Evolutionary conservation across 1,140 invertebrate genomes (phyloP).

Genomic region (Cryptotermes secundus): DNA sequence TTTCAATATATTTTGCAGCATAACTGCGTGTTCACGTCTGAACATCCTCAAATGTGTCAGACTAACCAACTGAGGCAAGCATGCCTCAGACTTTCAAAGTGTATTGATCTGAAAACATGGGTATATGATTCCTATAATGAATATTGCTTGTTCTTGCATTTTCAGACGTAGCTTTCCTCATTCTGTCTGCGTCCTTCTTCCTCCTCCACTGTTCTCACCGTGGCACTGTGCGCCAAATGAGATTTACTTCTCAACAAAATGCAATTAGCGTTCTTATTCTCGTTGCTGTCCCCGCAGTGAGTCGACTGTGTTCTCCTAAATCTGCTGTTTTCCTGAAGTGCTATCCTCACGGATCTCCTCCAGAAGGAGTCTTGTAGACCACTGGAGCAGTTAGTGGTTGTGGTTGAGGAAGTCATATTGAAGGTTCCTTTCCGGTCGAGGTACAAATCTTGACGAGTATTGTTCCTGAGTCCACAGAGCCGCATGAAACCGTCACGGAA

Average conservation of each 20-base stretch:
- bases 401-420: conserved; percentile 4
- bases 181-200: not conserved
- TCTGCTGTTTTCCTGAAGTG: not conserved
- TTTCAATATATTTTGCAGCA: no score
- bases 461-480: conserved; percentile 58
- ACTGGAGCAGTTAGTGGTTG: conserved; percentile 18
- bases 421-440: conserved; percentile 25
- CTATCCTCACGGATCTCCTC: not conserved
- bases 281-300: not conserved
- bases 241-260: not conserved
- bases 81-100: no score
- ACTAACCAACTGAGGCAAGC: no score
- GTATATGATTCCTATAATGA: no score
- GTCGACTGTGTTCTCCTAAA: not conserved
- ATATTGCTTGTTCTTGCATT: no score
- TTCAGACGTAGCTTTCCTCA: not conserved
- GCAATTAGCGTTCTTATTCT: not conserved
- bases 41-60: no score
- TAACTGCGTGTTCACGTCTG: no score
- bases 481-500: conserved; percentile 73
- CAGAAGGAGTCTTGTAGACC: conserved; percentile 23
- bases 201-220: not conserved
- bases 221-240: not conserved
- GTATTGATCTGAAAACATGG: no score
- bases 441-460: conserved; percentile 53